phyloP scores from a whole-genome alignment of 2,888 invertebrate genomes.

The Drymonia ruficornis region DNA sequence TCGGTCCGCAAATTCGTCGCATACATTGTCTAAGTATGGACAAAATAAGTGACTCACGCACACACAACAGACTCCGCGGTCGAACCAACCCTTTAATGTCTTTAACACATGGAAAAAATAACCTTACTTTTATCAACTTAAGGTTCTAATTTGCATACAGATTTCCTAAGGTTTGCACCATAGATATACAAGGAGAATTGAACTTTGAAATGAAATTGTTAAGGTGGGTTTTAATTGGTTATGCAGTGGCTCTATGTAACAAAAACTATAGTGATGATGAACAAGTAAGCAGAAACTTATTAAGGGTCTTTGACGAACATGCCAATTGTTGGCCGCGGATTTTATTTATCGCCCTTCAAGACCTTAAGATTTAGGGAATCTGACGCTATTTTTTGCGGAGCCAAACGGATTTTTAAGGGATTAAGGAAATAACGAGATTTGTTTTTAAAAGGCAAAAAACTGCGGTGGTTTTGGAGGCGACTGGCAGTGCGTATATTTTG shows the following conservation, averaged over 20 bases:
- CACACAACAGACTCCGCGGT: constrained; percentile 63
- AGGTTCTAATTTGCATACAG: constrained; percentile 21
- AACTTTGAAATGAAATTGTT: neutral
- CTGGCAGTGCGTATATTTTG: no score
- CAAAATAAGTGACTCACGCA: constrained; percentile 77
- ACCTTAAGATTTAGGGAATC: constrained; percentile 36
- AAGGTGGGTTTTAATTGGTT: constrained; percentile 31
- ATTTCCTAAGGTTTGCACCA: constrained; percentile 11
- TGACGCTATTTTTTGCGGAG: constrained; percentile 22
- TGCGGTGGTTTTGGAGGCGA: no score
- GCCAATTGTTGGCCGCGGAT: constrained; percentile 53
- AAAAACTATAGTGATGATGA: constrained; percentile 71
- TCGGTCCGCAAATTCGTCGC: constrained; percentile 65
- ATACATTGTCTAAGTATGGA: constrained; percentile 78
- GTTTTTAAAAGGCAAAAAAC: neutral
- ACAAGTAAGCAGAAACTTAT: constrained; percentile 76
- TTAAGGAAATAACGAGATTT: constrained; percentile 12
- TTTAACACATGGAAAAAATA: constrained; percentile 26
- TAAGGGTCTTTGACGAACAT: constrained; percentile 74
- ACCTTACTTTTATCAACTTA: constrained; percentile 17
- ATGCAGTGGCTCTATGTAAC: constrained; percentile 26
- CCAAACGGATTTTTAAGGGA: constrained; percentile 21
- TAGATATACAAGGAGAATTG: constrained; percentile 9
- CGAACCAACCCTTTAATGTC: constrained; percentile 57
- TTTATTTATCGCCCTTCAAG: constrained; percentile 28